Evolutionary conservation across 92 coral and sea anemone genomes (phyloP).

Genomic region (Epizoanthus rinbou): DNA sequence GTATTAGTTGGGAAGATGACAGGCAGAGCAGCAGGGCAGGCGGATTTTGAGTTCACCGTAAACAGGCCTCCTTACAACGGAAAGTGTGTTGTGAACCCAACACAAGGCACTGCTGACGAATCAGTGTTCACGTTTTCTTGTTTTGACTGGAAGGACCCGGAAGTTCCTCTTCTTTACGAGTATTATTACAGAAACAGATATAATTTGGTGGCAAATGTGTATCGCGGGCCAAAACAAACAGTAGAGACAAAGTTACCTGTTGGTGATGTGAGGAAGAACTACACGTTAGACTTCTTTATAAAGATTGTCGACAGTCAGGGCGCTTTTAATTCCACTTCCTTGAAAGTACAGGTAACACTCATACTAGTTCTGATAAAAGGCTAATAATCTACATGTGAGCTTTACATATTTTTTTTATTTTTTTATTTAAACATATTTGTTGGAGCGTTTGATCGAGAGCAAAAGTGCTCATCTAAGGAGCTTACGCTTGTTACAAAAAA

Average conservation of each 20-base stretch:
- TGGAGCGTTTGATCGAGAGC: too few relatives aligned
- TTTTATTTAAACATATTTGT: too few relatives aligned
- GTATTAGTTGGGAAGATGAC: conserved; percentile 12
- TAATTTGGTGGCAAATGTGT: neutral
- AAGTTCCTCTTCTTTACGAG: conserved; percentile 14
- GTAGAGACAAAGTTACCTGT: conserved; percentile 15
- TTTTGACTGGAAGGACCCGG: conserved; percentile 26
- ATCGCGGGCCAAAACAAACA: conserved; percentile 26
- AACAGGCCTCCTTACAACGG: conserved; percentile 31
- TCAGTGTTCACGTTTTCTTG: conserved; percentile 9
- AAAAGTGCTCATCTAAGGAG: too few relatives aligned
- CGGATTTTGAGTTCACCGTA: conserved; percentile 9
- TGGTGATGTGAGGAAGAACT: conserved; percentile 12
- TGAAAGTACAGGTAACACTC: conserved; percentile 26
- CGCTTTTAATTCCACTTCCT: neutral
- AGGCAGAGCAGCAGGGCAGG: conserved; percentile 1
- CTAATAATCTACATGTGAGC: too few relatives aligned
- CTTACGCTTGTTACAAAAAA: too few relatives aligned
- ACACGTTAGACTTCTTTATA: neutral
- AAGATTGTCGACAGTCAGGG: conserved; percentile 11
- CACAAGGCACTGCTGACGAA: conserved; percentile 19
- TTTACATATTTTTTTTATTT: too few relatives aligned
- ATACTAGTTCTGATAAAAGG: too few relatives aligned
- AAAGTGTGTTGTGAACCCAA: neutral
- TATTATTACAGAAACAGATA: conserved; percentile 18